Conservation (phyloP, 2,113 vertebrate genomes). For the Epinephelus lanceolatus region DNA sequence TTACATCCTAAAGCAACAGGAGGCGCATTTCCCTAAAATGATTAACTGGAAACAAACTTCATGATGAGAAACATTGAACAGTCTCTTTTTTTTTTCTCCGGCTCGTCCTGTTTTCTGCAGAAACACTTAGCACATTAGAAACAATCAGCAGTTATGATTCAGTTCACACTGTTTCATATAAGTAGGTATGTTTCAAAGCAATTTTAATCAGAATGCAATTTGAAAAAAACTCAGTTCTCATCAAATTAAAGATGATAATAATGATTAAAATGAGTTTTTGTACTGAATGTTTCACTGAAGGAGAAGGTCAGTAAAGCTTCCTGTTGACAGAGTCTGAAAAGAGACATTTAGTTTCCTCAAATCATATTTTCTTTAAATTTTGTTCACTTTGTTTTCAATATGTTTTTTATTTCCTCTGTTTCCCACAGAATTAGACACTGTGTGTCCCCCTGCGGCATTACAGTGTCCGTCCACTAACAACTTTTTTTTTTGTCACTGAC, state of each 20-base stretch:
- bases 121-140: neutral
- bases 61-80: neutral
- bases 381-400: no score
- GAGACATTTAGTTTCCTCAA: neutral
- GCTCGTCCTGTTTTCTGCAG: neutral
- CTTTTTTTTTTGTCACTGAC: no score
- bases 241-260: neutral
- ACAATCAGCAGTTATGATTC: neutral
- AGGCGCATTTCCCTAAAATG: slow-evolving; percentile 1
- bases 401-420: no score
- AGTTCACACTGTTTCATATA: neutral
- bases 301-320: neutral
- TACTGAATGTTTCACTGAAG: neutral
- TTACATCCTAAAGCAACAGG: slow-evolving; percentile 26
- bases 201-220: neutral
- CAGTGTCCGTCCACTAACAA: no score
- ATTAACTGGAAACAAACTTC: slow-evolving; percentile 8
- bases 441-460: no score
- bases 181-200: neutral
- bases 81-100: neutral
- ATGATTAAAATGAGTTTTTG: neutral
- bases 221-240: neutral
- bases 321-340: neutral
- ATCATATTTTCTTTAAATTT: no score
- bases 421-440: no score